Conservation (phyloP, 2,113 vertebrate species). For the Callocephalon fimbriatum region DNA sequence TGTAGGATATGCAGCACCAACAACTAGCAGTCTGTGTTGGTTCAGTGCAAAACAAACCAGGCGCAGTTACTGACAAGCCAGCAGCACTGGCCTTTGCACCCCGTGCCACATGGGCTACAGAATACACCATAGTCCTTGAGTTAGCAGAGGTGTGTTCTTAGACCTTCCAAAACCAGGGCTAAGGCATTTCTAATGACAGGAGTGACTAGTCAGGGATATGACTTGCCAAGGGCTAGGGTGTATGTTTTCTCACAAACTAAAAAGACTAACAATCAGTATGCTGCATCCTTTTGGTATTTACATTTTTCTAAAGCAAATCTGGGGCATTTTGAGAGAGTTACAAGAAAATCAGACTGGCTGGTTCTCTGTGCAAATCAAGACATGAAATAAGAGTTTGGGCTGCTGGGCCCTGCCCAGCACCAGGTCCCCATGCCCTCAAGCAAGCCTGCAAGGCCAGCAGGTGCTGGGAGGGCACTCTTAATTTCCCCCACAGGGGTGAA, state of each 20-base stretch:
- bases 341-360: neutral
- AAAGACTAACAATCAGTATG: neutral
- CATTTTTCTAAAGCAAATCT: neutral
- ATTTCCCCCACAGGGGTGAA: neutral
- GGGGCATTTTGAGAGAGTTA: neutral
- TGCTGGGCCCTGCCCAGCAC: neutral
- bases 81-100: fast-evolving
- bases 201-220: neutral
- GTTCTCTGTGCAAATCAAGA: neutral
- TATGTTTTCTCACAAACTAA: neutral
- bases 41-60: neutral
- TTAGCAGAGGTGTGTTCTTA: neutral
- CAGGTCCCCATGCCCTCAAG: neutral
- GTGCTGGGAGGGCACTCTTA: neutral
- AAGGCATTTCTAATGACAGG: neutral
- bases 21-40: fast-evolving
- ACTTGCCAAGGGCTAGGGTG: neutral
- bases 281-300: neutral
- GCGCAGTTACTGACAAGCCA: fast-evolving
- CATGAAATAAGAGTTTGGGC: neutral
- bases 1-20: fast-evolving
- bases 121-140: fast-evolving
- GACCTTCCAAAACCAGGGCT: neutral
- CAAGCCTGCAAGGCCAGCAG: neutral
- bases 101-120: fast-evolving